phyloP scores from a whole-genome alignment of 53 echinoderm and acorn worm genomes.

The Apostichopus leukothele region DNA sequence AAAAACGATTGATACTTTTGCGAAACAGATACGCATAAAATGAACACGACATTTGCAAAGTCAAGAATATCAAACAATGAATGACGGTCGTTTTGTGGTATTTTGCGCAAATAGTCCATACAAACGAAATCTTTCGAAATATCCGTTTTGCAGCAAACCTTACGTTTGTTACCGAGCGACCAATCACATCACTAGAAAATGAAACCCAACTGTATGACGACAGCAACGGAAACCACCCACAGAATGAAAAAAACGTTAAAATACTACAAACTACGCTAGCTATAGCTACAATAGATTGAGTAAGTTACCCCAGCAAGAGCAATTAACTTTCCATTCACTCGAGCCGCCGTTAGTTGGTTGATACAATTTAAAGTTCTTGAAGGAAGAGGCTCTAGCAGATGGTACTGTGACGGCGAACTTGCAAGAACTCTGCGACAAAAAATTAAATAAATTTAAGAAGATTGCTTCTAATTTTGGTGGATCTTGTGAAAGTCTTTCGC shows the following conservation, averaged over 20 bases:
- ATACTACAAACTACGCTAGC: background rate
- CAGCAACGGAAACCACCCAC: background rate
- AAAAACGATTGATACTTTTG: no score
- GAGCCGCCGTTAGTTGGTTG: background rate
- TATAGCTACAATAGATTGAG: background rate
- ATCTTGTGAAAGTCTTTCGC: background rate
- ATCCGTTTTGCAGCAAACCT: background rate
- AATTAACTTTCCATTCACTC: slow-evolving; percentile 18
- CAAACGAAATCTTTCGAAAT: background rate
- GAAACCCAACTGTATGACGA: background rate
- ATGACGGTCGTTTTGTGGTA: background rate
- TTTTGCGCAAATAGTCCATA: background rate
- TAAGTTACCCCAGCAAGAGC: slow-evolving; percentile 22
- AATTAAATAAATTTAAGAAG: background rate
- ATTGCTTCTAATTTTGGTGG: background rate
- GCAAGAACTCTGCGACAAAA: background rate
- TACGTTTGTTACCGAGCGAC: background rate
- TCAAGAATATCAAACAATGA: no score
- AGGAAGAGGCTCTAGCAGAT: background rate
- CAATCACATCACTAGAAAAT: background rate
- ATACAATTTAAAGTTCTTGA: background rate
- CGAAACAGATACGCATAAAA: no score
- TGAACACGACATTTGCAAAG: no score
- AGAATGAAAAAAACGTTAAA: background rate
- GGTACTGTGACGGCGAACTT: slow-evolving; percentile 16